These are phyloP conservation scores for Catharus bicknelli DNA, from an alignment of 2,113 vertebrate genomes.

Conservation along the genomic window DNA sequence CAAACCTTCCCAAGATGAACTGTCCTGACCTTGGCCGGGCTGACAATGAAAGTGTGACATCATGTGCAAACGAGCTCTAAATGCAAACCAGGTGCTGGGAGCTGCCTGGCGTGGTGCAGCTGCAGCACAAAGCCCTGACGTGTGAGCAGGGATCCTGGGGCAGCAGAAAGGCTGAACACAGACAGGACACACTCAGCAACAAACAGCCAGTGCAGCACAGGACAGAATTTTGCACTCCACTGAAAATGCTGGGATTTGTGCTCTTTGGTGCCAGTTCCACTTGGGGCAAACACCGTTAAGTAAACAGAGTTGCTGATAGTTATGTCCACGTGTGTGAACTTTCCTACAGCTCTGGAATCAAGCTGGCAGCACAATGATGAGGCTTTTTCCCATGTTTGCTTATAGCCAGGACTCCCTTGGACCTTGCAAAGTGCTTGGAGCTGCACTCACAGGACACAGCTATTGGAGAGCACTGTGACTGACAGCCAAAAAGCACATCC, in stretches of 20 bases:
- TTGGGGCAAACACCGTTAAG: fast-evolving
- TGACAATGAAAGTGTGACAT: constrained; percentile 79
- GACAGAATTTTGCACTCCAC: neutral
- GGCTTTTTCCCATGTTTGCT: neutral
- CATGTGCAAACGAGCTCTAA: constrained; percentile 78
- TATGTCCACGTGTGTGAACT: fast-evolving
- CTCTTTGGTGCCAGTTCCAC: neutral
- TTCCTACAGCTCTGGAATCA: neutral
- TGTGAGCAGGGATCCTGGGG: constrained; percentile 20
- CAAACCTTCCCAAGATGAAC: constrained; percentile 71
- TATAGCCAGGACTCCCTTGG: neutral
- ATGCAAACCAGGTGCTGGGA: constrained; percentile 74
- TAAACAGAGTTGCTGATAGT: neutral
- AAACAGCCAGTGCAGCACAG: constrained; percentile 1
- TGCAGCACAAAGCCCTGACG: constrained; percentile 57
- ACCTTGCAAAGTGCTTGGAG: neutral
- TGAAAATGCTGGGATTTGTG: neutral
- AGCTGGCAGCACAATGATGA: neutral
- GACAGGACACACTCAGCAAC: neutral
- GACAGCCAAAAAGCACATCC: neutral
- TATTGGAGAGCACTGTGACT: neutral
- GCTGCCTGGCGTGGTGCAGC: constrained; percentile 65
- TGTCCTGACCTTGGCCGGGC: constrained; percentile 69
- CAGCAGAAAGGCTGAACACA: neutral
- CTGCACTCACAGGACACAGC: neutral